phyloP scores from a whole-genome alignment of 2,888 invertebrate species.

The Drosophila prolongata region DNA sequence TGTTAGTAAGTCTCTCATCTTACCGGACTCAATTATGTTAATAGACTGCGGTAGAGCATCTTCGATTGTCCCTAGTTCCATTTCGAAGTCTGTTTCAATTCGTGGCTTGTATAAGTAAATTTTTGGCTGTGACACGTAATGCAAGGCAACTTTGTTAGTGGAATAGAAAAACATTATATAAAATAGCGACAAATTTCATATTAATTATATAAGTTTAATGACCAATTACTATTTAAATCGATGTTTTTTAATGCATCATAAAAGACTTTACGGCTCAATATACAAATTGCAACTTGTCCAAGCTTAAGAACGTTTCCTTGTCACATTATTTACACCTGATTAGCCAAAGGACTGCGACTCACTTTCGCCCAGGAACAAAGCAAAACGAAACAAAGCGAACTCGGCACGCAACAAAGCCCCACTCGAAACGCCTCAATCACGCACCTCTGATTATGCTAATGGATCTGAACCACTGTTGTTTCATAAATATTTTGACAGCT shows the following conservation, averaged over 20 bases:
- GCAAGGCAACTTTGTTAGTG: neutral
- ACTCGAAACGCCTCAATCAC: slow-evolving; percentile 53
- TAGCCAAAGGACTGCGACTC: slow-evolving; percentile 35
- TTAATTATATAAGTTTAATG: too few relatives aligned
- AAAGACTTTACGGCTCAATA: neutral
- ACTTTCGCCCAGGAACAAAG: slow-evolving; percentile 23
- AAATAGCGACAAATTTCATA: too few relatives aligned
- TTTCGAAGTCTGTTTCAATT: neutral
- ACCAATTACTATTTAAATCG: too few relatives aligned
- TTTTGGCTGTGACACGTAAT: neutral
- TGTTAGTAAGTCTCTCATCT: too few relatives aligned
- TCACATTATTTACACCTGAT: slow-evolving; percentile 75
- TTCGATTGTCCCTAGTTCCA: neutral
- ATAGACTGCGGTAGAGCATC: neutral
- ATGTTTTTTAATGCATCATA: too few relatives aligned
- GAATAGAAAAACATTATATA: too few relatives aligned
- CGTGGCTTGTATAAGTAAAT: neutral
- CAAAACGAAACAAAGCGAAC: slow-evolving; percentile 60
- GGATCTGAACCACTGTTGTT: slow-evolving; percentile 53
- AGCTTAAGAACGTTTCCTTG: slow-evolving; percentile 40
- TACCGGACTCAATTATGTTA: neutral
- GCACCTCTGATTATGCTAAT: slow-evolving; percentile 77
- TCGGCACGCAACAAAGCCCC: slow-evolving; percentile 54
- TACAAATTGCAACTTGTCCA: too few relatives aligned
- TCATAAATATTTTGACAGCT: slow-evolving; percentile 61